These are phyloP conservation scores for Rhynchomys soricoides DNA, from an alignment of 2,113 vertebrate species.

Conservation along the genomic window DNA sequence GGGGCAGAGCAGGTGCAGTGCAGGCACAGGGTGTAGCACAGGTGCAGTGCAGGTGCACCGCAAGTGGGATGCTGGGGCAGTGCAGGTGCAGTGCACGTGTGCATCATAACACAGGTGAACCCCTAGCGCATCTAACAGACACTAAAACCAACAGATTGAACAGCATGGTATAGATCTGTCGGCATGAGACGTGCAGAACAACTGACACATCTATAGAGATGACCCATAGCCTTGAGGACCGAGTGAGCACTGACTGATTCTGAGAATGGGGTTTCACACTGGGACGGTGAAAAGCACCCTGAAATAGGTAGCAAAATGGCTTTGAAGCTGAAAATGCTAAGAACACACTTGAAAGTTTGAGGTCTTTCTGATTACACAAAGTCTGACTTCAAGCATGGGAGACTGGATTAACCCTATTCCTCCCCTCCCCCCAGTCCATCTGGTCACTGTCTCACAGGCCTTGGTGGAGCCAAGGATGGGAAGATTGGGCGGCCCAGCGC, in stretches of 20 bases:
- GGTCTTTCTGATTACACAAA: not conserved
- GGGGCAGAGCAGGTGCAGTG: no score
- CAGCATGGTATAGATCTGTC: not conserved
- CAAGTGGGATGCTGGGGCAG: no score
- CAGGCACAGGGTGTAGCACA: no score
- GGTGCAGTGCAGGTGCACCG: no score
- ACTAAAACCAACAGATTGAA: not conserved
- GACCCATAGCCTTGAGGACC: not conserved
- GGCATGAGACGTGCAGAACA: not conserved
- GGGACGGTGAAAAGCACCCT: not conserved
- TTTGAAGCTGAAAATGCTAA: not conserved
- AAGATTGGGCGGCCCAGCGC: fast-evolving
- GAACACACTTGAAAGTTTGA: not conserved
- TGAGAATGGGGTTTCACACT: not conserved
- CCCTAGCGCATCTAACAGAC: not conserved
- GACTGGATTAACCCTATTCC: no score
- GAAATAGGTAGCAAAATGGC: not conserved
- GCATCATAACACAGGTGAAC: not conserved
- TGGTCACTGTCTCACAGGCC: not conserved
- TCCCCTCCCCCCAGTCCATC: no score
- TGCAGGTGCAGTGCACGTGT: no score
- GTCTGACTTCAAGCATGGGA: not conserved
- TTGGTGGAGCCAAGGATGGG: no score
- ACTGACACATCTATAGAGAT: no score
- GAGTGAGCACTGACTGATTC: not conserved